These are phyloP conservation scores for Eupithecia dodoneata DNA, from an alignment of 2,888 invertebrate species.

Conservation along the genomic window DNA sequence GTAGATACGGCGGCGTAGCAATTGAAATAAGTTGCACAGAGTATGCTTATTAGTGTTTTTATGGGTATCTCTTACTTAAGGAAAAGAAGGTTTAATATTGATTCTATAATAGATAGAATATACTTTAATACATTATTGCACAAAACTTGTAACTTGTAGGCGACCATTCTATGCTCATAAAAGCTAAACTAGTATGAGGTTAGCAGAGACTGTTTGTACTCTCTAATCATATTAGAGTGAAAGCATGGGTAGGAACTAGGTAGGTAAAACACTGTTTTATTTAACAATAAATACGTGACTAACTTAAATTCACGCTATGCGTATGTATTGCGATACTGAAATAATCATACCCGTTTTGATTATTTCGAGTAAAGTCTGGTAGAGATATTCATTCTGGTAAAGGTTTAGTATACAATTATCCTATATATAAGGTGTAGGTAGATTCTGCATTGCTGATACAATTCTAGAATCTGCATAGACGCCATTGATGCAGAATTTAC, in stretches of 20 bases:
- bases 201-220: too few relatives aligned
- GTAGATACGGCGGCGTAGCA: not conserved
- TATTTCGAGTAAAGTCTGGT: not conserved
- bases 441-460: not conserved
- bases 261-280: not conserved
- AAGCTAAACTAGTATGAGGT: too few relatives aligned
- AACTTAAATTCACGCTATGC: not conserved
- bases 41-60: not conserved
- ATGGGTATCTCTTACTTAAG: not conserved
- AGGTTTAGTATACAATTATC: not conserved
- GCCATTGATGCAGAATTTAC: not conserved
- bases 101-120: too few relatives aligned
- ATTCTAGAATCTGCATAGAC: not conserved
- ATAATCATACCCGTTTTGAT: not conserved
- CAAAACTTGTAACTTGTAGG: too few relatives aligned
- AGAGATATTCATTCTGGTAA: not conserved
- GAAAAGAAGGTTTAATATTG: too few relatives aligned
- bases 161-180: too few relatives aligned
- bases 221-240: too few relatives aligned
- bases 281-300: not conserved
- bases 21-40: not conserved
- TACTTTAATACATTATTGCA: too few relatives aligned
- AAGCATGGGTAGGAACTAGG: not conserved
- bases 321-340: constrained; percentile 4
- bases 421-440: too few relatives aligned